phyloP scores from a whole-genome alignment of 2,888 invertebrate genomes.

The Taphrorychus bicolor region DNA sequence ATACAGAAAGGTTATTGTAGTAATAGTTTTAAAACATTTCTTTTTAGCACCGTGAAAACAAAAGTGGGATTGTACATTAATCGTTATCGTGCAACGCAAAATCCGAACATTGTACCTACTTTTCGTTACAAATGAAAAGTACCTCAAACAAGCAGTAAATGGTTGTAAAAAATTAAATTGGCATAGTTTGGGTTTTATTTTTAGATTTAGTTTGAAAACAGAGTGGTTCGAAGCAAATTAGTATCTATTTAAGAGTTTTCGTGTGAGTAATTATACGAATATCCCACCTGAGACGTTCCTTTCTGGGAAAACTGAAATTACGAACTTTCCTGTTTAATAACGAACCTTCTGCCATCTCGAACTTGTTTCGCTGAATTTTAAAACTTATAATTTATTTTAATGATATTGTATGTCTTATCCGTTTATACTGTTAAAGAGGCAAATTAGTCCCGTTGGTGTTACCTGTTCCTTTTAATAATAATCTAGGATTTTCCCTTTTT shows the following conservation, averaged over 20 bases:
- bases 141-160: too few relatives aligned
- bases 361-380: neutral
- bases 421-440: neutral
- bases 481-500: neutral
- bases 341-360: neutral
- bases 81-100: too few relatives aligned
- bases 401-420: neutral
- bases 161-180: neutral
- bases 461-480: neutral
- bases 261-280: neutral
- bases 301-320: conserved; percentile 1
- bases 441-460: neutral
- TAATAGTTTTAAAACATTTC: too few relatives aligned
- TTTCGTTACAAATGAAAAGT: too few relatives aligned
- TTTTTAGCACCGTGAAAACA: too few relatives aligned
- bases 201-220: neutral
- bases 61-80: too few relatives aligned
- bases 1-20: too few relatives aligned
- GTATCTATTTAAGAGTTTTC: conserved; percentile 5
- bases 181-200: neutral
- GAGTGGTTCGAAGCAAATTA: neutral
- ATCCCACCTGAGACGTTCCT: neutral
- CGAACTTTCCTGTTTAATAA: neutral
- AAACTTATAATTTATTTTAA: neutral
- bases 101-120: too few relatives aligned